phyloP scores from a whole-genome alignment of 1,140 invertebrate species.

The Drosophila lacteicornis region DNA sequence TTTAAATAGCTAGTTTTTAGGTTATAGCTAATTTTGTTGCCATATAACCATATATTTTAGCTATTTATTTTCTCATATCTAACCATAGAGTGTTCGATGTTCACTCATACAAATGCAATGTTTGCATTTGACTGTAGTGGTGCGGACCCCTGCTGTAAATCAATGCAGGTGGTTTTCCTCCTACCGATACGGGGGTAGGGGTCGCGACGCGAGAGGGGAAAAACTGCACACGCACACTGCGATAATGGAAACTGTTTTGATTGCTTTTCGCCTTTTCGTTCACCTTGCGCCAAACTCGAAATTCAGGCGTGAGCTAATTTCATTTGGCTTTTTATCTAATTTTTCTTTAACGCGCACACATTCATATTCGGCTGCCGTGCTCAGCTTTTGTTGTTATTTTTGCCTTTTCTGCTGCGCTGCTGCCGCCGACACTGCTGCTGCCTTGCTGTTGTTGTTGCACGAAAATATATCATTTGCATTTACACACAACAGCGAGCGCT shows the following conservation, averaged over 20 bases:
- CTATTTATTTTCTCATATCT: no score
- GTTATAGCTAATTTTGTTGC: no score
- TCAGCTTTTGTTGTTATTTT: conserved; percentile 36
- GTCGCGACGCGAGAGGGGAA: conserved; percentile 4
- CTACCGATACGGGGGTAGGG: no score
- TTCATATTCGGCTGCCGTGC: conserved; percentile 61
- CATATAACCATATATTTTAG: no score
- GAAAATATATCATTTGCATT: conserved; percentile 75
- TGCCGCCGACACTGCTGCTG: conserved; percentile 10
- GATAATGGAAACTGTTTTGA: conserved; percentile 73
- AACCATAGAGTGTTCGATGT: no score
- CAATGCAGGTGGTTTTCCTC: conserved; percentile 73
- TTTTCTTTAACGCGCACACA: conserved; percentile 73
- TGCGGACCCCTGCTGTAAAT: no score
- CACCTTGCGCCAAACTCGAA: conserved; percentile 78
- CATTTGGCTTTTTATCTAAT: conserved; percentile 77
- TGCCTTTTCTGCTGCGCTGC: conserved; percentile 32
- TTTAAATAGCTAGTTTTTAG: no score
- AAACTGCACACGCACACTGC: conserved; percentile 62
- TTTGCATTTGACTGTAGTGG: no score
- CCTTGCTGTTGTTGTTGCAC: conserved; percentile 45
- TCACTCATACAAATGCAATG: no score
- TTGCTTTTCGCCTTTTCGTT: conserved; percentile 65
- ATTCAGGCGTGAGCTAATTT: conserved; percentile 81
- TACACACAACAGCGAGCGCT: conserved; percentile 50